Evolutionary conservation across 2,113 vertebrate genomes (phyloP), one percentile per base, ranked within the genome.

Genomic region (Eira barbara): DNA sequence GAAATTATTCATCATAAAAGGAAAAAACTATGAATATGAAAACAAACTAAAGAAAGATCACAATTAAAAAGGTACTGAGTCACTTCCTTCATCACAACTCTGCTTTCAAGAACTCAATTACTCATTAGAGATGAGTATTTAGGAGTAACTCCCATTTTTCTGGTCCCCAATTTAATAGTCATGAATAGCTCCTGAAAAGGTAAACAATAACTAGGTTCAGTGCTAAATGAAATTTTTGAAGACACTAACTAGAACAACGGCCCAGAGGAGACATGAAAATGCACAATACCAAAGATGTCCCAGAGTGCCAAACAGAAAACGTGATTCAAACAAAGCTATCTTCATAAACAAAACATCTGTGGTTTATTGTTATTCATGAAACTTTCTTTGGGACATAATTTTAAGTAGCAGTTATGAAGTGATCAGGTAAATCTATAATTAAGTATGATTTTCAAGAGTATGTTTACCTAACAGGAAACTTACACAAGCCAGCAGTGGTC

Each of bases 321-420:
- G 3, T 59, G 55, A 89, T 6, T 47, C 71, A 96, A 57, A 84
- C 73, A 91, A 86, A 93, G 49, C 31, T n/a, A 76, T 76, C 49
- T 93, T 89, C 34, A 89, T 61, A 71, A 85, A 73, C 29, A 59
- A 91, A 91, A 81, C 6, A 18, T 65, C 36, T 89, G 52, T 91
- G 81, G 63, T 79, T 95, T 91, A 63, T 3, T 84, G 81, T 81
- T 96, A 80, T 73, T 96, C 47, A 45, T 29, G 39, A 90, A 92
- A 95, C 67, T 92, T 97, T 94, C 85, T 90, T 73, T 84, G 18
- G 10, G 59, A 92, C 47, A 39, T 59, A 45, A 81, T 73, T 90
- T 96, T 90, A 95, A 94, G 96, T 39, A 96, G 47, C 55, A 98
- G 42, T 93, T 96, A 84, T 0, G 23, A 89, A 94, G 95, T 59